Conservation (phyloP, 2,797 vertebrate genomes). For the Phrynocephalus guinanensis region DNA sequence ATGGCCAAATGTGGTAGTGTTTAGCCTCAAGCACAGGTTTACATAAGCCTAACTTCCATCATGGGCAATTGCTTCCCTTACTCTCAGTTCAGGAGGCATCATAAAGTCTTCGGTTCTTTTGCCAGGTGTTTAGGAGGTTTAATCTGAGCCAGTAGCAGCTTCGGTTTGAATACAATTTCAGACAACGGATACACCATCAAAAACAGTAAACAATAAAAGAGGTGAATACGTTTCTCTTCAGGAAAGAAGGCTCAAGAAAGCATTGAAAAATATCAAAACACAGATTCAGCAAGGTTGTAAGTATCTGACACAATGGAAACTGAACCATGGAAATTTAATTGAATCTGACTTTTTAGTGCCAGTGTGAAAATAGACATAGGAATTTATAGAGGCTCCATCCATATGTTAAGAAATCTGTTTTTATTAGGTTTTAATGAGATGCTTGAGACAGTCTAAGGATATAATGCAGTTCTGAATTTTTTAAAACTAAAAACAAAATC, state of each 20-base stretch:
- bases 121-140: neutral
- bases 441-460: neutral
- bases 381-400: neutral
- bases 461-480: neutral
- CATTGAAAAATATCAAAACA: neutral
- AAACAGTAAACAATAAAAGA: neutral
- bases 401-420: neutral
- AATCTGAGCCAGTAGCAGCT: slow-evolving; percentile 11
- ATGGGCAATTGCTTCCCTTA: slow-evolving; percentile 9
- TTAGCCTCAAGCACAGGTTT: neutral
- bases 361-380: neutral
- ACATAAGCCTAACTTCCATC: neutral
- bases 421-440: neutral
- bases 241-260: neutral
- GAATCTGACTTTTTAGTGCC: neutral
- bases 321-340: neutral
- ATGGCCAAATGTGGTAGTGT: neutral
- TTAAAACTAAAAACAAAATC: neutral
- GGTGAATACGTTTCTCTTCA: neutral
- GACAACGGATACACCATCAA: neutral
- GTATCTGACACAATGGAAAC: no score
- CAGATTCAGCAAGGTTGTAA: neutral
- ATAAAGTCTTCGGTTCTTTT: neutral
- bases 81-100: slow-evolving; percentile 1
- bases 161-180: neutral